Base-by-base conservation (phyloP, 2,888 invertebrate genomes). In the Pimpla rufipes region DNA sequence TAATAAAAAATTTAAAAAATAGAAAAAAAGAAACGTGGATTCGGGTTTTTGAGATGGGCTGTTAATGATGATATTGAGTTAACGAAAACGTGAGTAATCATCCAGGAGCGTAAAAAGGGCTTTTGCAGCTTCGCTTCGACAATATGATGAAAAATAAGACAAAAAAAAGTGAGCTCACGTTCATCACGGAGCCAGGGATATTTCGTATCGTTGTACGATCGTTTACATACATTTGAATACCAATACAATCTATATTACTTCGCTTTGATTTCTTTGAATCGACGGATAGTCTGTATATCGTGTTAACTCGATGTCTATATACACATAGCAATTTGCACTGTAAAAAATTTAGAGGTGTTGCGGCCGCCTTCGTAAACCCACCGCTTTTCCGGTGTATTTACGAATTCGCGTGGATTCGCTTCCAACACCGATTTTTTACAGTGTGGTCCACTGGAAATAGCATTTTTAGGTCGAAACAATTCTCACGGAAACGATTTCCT, bases 171-270 rank as follows among this genome's bases (percentile, higher is more conserved):
- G 55, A 76, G 76, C 79, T 70, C 50, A 64, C 47, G 57, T 62
- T 66, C 13, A 70, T 73, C 35, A 74, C 42, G 68, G 29, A 71
- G 52, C 68, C 29, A 74, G 62, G 47, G 71, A 78, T 81, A 45
- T 57, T 73, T 79, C 79, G 71, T 71, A 74, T 67, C 82, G 74
- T 75, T 73, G 57, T 81, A 47, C 85, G 85, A 83, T 85, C 81
- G 86, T 88, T 87, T 86, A 87, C 82, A 88, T 89, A 92, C 93
- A 93, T 93, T 93, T 93, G 93, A 93, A 93, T 93, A 93, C 93
- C 93, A 93, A 93, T 93, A 93, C 85, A 85, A 86, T 84, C 78
- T 84, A 86, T 83, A 86, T 83, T 81, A 81, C 76, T 79, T 71
- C 78, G 74, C 80, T 77, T 82, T 84, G 40, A 81, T 66, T 81